Conservation (phyloP, 1,140 invertebrate genomes). For the Pogonomyrmex californicus region DNA sequence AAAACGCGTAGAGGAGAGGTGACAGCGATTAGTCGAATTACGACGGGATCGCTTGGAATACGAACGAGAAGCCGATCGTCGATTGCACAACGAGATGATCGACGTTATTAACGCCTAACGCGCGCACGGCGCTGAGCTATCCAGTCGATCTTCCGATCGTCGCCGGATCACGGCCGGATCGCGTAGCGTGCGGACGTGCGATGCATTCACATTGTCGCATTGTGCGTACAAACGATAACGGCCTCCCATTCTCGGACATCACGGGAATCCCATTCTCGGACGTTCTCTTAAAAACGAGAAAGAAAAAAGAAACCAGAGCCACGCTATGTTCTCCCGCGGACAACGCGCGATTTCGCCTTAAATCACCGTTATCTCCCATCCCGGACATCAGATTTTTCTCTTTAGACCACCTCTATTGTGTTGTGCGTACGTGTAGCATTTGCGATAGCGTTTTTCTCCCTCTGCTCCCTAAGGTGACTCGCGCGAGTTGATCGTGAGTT, state of each 20-base stretch:
- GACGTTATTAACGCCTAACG: slow-evolving; percentile 13
- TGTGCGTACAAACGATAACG: slow-evolving; percentile 57
- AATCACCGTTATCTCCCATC: slow-evolving; percentile 35
- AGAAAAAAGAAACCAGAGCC: background rate
- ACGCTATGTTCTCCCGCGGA: slow-evolving; percentile 13
- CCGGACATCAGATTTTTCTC: slow-evolving; percentile 48
- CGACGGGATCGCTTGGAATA: slow-evolving; percentile 4
- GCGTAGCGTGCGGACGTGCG: slow-evolving; percentile 17
- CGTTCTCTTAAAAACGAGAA: slow-evolving; percentile 13
- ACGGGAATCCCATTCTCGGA: slow-evolving; percentile 42
- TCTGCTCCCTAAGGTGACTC: slow-evolving; percentile 24
- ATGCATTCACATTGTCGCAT: slow-evolving; percentile 28
- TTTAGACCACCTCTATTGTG: slow-evolving; percentile 36
- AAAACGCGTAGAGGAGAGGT: slow-evolving; percentile 26
- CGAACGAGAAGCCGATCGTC: slow-evolving; percentile 16
- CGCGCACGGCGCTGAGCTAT: background rate
- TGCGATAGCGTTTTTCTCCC: background rate
- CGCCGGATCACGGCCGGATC: background rate
- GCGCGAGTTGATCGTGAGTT: slow-evolving; percentile 40
- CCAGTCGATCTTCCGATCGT: slow-evolving; percentile 38
- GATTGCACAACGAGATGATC: slow-evolving; percentile 41
- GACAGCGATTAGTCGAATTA: slow-evolving; percentile 36
- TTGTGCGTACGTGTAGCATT: slow-evolving; percentile 21
- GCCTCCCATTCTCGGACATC: slow-evolving; percentile 41
- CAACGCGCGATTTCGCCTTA: slow-evolving; percentile 50